These are phyloP conservation scores for Dinoponera quadriceps DNA, from an alignment of 1,140 invertebrate genomes.

Conservation along the genomic window DNA sequence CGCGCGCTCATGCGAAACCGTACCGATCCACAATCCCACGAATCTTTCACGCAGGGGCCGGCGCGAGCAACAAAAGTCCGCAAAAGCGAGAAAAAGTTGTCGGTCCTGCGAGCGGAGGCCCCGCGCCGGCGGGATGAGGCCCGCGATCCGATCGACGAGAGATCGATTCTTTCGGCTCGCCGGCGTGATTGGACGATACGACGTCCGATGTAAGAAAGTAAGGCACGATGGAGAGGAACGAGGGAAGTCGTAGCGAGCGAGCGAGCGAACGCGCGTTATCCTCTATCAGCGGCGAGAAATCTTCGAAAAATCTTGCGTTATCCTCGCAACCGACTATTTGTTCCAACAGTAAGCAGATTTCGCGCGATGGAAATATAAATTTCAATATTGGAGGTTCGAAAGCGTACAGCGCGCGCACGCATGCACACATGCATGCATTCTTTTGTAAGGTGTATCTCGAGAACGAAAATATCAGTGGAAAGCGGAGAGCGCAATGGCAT, in stretches of 20 bases:
- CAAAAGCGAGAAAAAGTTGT: conserved; percentile 73
- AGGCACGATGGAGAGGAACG: conserved; percentile 23
- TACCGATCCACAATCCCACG: conserved; percentile 69
- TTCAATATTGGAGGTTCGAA: neutral
- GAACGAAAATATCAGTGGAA: conserved; percentile 30
- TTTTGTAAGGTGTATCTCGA: neutral
- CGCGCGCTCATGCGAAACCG: conserved; percentile 68
- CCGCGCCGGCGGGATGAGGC: conserved; percentile 44
- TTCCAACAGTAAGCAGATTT: neutral
- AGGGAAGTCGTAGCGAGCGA: neutral
- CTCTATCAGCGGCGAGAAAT: neutral
- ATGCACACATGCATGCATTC: neutral
- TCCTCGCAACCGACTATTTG: neutral
- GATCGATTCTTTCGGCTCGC: conserved; percentile 58
- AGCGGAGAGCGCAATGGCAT: neutral
- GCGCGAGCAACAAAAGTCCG: conserved; percentile 68
- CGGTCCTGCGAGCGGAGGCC: conserved; percentile 47
- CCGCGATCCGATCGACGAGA: conserved; percentile 43
- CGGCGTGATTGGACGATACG: conserved; percentile 33
- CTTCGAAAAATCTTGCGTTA: neutral
- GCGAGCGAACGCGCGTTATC: neutral
- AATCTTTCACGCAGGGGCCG: conserved; percentile 57
- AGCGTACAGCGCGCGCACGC: neutral
- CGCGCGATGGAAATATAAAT: neutral
- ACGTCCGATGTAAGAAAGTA: neutral